Evolutionary conservation across 2,113 vertebrate genomes (phyloP).

Genomic region (Pedetes capensis): DNA sequence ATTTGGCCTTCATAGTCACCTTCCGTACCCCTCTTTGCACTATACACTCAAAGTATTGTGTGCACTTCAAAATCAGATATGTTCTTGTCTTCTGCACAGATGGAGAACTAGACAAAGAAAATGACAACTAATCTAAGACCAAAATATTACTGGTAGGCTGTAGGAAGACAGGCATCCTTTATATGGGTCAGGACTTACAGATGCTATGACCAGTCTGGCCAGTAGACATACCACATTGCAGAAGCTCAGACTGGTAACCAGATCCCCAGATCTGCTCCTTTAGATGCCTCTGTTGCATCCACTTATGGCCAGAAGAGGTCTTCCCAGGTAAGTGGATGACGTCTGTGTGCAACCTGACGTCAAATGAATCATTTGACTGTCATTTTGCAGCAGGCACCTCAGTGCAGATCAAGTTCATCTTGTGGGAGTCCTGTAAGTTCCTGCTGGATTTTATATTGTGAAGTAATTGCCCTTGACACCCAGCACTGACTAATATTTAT

Average conservation of each 20-base stretch:
- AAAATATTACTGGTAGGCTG: background rate
- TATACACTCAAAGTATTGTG: background rate
- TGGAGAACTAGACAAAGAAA: background rate
- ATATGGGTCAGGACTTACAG: background rate
- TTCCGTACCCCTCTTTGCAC: background rate
- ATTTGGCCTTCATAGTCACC: background rate
- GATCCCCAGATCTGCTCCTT: background rate
- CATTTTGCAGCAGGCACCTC: background rate
- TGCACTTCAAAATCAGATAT: background rate
- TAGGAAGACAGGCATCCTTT: background rate
- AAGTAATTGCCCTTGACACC: slow-evolving; percentile 50
- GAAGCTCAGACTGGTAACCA: background rate
- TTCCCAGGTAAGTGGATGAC: slow-evolving; percentile 38
- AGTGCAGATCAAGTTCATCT: slow-evolving; percentile 36
- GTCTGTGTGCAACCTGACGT: slow-evolving; percentile 43
- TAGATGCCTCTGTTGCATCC: background rate
- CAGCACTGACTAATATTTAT: slow-evolving; percentile 40
- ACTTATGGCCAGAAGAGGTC: slow-evolving; percentile 25
- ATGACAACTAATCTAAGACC: background rate
- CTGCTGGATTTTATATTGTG: slow-evolving; percentile 50
- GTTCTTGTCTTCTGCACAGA: background rate
- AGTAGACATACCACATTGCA: background rate
- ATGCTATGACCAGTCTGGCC: background rate
- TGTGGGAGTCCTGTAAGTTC: slow-evolving; percentile 43
- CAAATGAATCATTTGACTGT: slow-evolving; percentile 66